Evolutionary conservation across 2,888 invertebrate genomes (phyloP).

Genomic region (Nasonovia ribisnigri): DNA sequence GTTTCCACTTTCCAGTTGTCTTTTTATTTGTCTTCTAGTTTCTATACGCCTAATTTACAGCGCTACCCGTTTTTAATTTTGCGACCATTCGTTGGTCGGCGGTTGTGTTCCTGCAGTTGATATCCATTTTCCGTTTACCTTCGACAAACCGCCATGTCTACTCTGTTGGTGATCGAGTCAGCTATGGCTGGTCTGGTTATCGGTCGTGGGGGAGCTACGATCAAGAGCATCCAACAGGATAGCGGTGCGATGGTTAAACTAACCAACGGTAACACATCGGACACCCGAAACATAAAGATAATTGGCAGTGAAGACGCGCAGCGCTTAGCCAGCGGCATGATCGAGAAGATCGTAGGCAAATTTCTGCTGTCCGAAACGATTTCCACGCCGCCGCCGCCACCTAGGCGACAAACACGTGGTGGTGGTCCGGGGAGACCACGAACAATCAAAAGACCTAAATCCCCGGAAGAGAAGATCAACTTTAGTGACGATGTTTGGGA

Average conservation of each 20-base stretch:
- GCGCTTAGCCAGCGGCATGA: not conserved
- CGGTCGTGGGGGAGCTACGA: slow-evolving; percentile 87
- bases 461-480: not conserved
- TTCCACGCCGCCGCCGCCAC: not conserved
- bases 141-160: not conserved
- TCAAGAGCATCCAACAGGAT: slow-evolving; percentile 81
- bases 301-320: not conserved
- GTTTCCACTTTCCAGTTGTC: too few species aligned
- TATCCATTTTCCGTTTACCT: not conserved
- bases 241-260: slow-evolving; percentile 82
- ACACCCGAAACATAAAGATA: not conserved
- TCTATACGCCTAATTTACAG: too few species aligned
- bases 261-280: slow-evolving; percentile 65
- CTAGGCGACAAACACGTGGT: not conserved
- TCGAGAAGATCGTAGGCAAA: not conserved
- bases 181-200: slow-evolving; percentile 71
- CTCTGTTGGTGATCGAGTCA: slow-evolving; percentile 67
- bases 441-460: not conserved
- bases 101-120: not conserved
- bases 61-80: too few species aligned
- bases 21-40: too few species aligned
- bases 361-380: not conserved
- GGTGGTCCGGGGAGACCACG: not conserved
- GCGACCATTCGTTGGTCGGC: not conserved
- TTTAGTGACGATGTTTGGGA: not conserved